Conservation (phyloP, 2,113 vertebrate species). For the Corythoichthys haematopterus region DNA sequence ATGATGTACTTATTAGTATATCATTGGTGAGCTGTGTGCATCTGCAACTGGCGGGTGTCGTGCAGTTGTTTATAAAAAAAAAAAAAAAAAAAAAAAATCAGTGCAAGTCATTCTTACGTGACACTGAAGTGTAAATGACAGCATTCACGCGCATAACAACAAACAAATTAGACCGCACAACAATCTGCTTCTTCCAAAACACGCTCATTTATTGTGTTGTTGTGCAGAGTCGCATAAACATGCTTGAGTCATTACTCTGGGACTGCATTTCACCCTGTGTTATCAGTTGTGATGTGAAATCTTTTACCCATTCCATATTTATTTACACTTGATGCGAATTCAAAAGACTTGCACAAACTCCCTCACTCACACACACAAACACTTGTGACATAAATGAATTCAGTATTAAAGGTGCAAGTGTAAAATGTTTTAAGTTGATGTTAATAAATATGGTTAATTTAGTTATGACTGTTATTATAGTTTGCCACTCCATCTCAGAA, state of each 20-base stretch:
- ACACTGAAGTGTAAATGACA: neutral
- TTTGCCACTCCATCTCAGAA: neutral
- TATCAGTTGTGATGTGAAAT: neutral
- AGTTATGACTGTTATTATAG: neutral
- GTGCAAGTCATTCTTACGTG: neutral
- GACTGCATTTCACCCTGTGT: neutral
- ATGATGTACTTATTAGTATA: too few relatives aligned
- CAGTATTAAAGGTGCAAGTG: neutral
- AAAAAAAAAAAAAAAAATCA: neutral
- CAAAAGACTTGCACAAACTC: neutral
- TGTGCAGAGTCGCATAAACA: neutral
- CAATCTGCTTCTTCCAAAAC: neutral
- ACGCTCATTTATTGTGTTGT: constrained; percentile 1
- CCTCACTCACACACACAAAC: neutral
- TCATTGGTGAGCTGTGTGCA: neutral
- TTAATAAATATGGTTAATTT: neutral
- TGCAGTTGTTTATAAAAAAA: neutral
- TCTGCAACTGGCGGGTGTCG: neutral
- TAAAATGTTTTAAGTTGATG: neutral
- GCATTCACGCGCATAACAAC: neutral
- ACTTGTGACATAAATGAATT: neutral
- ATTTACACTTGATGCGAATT: neutral
- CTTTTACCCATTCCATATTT: neutral
- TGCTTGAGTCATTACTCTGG: neutral
- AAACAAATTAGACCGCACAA: neutral